Evolutionary conservation across 1,140 invertebrate genomes (phyloP).

Genomic region (Camponotus pennsylvanicus): DNA sequence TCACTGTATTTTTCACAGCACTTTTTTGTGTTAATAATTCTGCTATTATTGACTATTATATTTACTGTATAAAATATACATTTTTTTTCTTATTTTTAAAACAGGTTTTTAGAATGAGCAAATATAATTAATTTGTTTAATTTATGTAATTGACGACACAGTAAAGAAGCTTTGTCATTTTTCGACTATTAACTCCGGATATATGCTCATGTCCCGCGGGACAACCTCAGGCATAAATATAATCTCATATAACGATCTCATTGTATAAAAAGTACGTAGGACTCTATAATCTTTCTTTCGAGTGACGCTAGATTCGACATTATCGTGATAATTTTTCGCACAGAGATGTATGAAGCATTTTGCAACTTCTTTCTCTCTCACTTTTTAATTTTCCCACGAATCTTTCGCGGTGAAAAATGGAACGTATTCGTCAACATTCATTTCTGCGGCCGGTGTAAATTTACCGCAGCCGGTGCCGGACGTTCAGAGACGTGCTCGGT

Average conservation of each 20-base stretch:
- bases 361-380: too few relatives aligned
- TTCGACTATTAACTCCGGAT: background rate
- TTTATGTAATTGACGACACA: background rate
- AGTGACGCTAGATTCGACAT: background rate
- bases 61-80: background rate
- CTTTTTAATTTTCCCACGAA: constrained; percentile 30
- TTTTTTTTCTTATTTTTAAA: background rate
- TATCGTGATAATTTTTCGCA: constrained; percentile 15
- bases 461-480: constrained; percentile 15
- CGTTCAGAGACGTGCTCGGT: constrained; percentile 5
- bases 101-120: background rate
- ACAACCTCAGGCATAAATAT: background rate
- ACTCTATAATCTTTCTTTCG: background rate
- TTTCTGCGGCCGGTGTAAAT: constrained; percentile 40
- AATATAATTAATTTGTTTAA: background rate
- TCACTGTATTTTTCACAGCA: background rate
- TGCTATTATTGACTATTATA: background rate
- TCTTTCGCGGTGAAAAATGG: constrained; percentile 33
- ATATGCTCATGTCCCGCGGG: background rate
- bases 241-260: constrained; percentile 10
- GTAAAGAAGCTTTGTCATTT: background rate
- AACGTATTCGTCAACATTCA: constrained; percentile 32
- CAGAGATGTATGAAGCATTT: background rate
- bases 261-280: background rate
- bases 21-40: background rate